These are phyloP conservation scores for Sciurus niger DNA, from an alignment of 2,113 vertebrate genomes.

Conservation along the genomic window DNA sequence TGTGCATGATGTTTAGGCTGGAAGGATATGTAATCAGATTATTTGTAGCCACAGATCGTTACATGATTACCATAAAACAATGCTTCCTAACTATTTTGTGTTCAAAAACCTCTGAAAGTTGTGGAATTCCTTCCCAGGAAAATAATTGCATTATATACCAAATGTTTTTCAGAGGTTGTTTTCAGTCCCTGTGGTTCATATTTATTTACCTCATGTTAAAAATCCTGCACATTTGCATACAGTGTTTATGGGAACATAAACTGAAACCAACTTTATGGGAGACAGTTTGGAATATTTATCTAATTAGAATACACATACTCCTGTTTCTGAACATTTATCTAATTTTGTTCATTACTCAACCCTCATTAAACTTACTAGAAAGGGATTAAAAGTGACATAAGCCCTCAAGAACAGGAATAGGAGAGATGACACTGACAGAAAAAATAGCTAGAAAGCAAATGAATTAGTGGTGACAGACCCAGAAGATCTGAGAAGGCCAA, in stretches of 20 bases:
- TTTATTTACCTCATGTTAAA: slow-evolving; percentile 65
- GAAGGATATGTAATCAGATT: slow-evolving; percentile 70
- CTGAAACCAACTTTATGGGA: slow-evolving; percentile 47
- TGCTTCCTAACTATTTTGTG: neutral
- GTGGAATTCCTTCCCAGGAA: slow-evolving; percentile 56
- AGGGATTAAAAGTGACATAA: neutral
- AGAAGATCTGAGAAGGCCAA: neutral
- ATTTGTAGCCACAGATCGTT: slow-evolving; percentile 58
- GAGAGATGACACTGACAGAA: neutral
- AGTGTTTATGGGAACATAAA: slow-evolving; percentile 53
- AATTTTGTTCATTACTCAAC: neutral
- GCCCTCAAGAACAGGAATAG: neutral
- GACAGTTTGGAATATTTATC: slow-evolving; percentile 42
- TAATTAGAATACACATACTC: slow-evolving; percentile 24
- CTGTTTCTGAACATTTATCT: slow-evolving; percentile 41
- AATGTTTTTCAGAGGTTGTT: slow-evolving; percentile 27
- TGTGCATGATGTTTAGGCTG: slow-evolving; percentile 63
- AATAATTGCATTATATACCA: slow-evolving; percentile 58
- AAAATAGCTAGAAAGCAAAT: neutral
- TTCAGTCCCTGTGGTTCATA: slow-evolving; percentile 15
- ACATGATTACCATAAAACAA: slow-evolving; percentile 66
- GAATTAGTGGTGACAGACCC: neutral
- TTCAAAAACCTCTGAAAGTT: slow-evolving; percentile 57
- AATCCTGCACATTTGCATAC: neutral
- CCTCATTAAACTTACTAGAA: neutral